A percentile compares a stretch with the other conserved stretches of the same genome.
These are phyloP conservation scores for Dicyrtoma fusca DNA, from an alignment of 2,888 invertebrate species.

Conservation along the genomic window DNA sequence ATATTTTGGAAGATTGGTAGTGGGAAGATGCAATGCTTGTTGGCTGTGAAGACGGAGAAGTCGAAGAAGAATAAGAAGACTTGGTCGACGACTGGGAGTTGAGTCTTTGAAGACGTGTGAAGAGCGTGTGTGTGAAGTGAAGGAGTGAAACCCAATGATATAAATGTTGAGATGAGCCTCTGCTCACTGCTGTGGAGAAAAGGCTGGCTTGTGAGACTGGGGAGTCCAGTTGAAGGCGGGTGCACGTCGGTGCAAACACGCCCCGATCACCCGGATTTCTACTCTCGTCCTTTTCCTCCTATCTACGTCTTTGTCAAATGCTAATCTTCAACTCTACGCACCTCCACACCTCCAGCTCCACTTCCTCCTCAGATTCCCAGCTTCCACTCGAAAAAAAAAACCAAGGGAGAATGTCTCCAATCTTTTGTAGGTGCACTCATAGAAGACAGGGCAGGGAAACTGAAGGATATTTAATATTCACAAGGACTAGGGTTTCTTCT, in stretches of 20 bases:
- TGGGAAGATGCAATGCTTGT: not conserved
- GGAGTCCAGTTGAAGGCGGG: conserved; percentile 35
- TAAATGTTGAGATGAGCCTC: conserved; percentile 20
- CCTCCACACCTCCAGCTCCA: conserved; percentile 7
- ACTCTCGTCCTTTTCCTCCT: conserved; percentile 16
- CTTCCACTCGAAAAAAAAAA: too few relatives aligned
- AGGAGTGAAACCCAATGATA: conserved; percentile 5
- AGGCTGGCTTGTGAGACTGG: conserved; percentile 42
- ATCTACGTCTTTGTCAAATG: conserved; percentile 3
- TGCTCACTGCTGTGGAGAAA: conserved; percentile 9
- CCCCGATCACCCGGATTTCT: conserved; percentile 51
- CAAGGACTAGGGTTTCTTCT: too few relatives aligned
- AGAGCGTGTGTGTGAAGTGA: conserved; percentile 25
- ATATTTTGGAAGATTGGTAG: not conserved
- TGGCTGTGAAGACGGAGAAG: too few relatives aligned
- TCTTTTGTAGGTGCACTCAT: too few relatives aligned
- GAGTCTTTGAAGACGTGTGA: conserved; percentile 5
- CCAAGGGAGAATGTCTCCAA: too few relatives aligned
- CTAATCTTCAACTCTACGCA: conserved; percentile 10
- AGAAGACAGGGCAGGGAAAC: too few relatives aligned
- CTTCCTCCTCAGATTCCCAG: conserved; percentile 1
- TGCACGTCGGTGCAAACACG: conserved; percentile 53
- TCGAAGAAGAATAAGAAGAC: not conserved
- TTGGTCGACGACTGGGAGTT: too few relatives aligned
- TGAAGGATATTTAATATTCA: too few relatives aligned